Evolutionary conservation across 2,888 invertebrate species (phyloP), one percentile per base, ranked within the genome.

Genomic region (Patella caerulea): DNA sequence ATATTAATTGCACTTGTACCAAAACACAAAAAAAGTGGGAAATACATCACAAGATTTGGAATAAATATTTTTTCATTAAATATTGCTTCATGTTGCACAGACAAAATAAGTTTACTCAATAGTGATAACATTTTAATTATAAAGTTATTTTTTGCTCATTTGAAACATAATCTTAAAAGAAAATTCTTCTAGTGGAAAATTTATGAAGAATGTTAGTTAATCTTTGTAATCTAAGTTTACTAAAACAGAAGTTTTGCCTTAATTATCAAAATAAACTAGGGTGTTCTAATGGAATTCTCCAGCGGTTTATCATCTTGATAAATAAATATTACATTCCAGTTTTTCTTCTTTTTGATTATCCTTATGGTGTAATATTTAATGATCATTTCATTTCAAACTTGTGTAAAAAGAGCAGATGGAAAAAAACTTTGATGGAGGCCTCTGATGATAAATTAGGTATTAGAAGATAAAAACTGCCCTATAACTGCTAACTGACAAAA

Each of bases 171-270:
- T 65, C n/a, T 65, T 65, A 19, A 65, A 12, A 17, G 19, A 65
- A 65, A 65, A 19, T 19, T 65, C 19, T n/a, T 65, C 65, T 65
- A 19, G 65, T 19, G 65, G n/a, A 65, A 65, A 19, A 65, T 65
- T 65, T 65, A 65, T 65, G 65, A 65, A 65, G 65, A 65, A 65
- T 65, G 65, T 65, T 19, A 65, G 65, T 65, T 65, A 65, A 65
- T 65, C 65, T 65, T 65, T 65, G 65, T 65, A 65, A 65, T 65
- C 65, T 65, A 65, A 65, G 65, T 65, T 65, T 65, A 65, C 65
- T 65, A 65, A 65, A 65, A 65, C 65, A 65, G 65, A 65, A 65
- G 65, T n/a, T 65, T 65, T 65, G 65, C 65, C 65, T 65, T 65
- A 65, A 65, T 65, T 65, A 65, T 65, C n/a, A 65, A 65, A 65